Conservation (phyloP, 2,113 vertebrate genomes). For the Callithrix jacchus region DNA sequence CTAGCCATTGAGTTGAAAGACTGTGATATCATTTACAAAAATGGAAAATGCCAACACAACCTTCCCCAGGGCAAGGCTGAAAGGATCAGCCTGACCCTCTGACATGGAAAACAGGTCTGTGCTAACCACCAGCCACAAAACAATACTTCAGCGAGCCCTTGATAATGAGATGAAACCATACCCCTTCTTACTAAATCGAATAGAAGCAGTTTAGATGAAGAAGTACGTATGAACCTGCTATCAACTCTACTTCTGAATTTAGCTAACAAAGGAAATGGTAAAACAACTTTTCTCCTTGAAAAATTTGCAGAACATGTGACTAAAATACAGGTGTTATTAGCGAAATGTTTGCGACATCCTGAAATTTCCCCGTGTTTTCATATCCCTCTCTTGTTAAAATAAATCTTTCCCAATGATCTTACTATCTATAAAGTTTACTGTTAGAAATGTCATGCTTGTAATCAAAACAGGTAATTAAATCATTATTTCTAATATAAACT, state of each 20-base stretch:
- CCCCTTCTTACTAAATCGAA: background rate
- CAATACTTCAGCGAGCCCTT: background rate
- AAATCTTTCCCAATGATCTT: background rate
- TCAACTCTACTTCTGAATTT: background rate
- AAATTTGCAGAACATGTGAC: background rate
- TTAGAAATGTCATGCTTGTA: background rate
- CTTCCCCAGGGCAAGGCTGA: background rate
- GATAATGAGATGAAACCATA: background rate
- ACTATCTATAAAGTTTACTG: background rate
- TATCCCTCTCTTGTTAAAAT: background rate
- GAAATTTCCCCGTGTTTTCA: background rate
- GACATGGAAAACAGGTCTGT: background rate
- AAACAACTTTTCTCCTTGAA: background rate
- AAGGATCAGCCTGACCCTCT: background rate
- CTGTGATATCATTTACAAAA: background rate
- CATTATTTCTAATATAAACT: background rate
- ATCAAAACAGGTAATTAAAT: background rate
- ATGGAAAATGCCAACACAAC: background rate
- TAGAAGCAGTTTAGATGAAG: background rate
- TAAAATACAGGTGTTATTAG: background rate
- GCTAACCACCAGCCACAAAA: background rate
- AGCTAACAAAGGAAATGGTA: background rate
- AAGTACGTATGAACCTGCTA: background rate
- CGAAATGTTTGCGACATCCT: background rate
- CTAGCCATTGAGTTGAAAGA: background rate